Evolutionary conservation across 2,797 vertebrate species (phyloP).

Genomic region (Acropternis orthonyx): DNA sequence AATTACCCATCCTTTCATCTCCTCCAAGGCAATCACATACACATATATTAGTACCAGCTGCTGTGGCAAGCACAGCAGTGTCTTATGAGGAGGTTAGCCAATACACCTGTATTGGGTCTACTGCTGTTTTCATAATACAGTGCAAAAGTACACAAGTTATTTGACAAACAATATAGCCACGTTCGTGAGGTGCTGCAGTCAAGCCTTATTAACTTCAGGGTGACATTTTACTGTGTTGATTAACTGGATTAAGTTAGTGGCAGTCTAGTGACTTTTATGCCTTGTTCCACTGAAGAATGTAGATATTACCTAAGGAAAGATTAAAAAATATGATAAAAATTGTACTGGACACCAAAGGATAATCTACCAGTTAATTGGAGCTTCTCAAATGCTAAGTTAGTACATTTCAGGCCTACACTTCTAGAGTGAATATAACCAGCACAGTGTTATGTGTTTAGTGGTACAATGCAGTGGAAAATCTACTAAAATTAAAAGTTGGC

Average conservation of each 20-base stretch:
- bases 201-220: neutral
- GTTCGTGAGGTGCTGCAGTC: neutral
- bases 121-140: neutral
- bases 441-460: neutral
- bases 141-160: neutral
- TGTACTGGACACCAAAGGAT: neutral
- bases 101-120: neutral
- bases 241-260: neutral
- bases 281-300: neutral
- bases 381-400: neutral
- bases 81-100: neutral
- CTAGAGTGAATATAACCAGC: neutral
- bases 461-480: neutral
- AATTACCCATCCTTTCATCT: neutral
- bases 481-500: neutral
- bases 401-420: neutral
- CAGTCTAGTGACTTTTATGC: neutral
- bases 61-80: neutral
- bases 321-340: neutral
- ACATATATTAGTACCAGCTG: neutral
- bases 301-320: neutral
- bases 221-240: neutral
- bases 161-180: neutral
- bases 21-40: neutral
- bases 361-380: neutral